Conservation (phyloP, 1,140 invertebrate genomes). For the Calliopsis andreniformis region DNA sequence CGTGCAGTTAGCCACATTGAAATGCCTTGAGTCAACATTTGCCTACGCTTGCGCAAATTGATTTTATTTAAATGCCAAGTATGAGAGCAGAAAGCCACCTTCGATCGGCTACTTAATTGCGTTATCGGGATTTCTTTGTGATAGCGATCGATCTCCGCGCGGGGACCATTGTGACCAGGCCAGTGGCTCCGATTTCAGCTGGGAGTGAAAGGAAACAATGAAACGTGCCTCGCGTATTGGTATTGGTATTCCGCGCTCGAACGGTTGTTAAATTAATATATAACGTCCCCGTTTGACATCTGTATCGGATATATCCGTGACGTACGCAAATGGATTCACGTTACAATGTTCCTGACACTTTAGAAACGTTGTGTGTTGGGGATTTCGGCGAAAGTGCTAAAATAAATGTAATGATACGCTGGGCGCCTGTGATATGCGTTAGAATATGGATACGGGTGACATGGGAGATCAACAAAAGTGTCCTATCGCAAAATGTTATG, state of each 20-base stretch:
- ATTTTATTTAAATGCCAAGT: slow-evolving; percentile 80
- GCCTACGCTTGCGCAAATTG: slow-evolving; percentile 79
- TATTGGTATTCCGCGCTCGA: not conserved
- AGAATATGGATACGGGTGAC: too few relatives aligned
- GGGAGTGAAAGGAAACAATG: slow-evolving; percentile 17
- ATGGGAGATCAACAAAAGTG: too few relatives aligned
- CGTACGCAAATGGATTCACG: not conserved
- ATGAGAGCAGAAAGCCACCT: slow-evolving; percentile 71
- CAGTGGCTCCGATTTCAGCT: not conserved
- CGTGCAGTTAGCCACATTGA: slow-evolving; percentile 77
- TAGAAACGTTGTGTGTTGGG: not conserved
- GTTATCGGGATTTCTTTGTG: slow-evolving; percentile 70
- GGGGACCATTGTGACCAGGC: too few relatives aligned
- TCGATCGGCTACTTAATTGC: slow-evolving; percentile 73
- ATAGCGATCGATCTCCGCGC: slow-evolving; percentile 40
- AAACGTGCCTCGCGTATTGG: not conserved
- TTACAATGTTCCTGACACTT: not conserved
- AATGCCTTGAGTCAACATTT: slow-evolving; percentile 81
- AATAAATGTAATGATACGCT: too few relatives aligned
- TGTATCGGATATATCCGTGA: not conserved
- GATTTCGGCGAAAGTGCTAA: not conserved
- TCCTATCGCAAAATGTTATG: too few relatives aligned
- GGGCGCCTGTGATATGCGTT: too few relatives aligned
- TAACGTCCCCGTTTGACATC: too few relatives aligned
- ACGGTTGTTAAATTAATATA: slow-evolving; percentile 18